A percentile compares a stretch with the other conserved stretches of the same genome.
phyloP scores from a whole-genome alignment of 2,797 vertebrate genomes.

The Prionace glauca region DNA sequence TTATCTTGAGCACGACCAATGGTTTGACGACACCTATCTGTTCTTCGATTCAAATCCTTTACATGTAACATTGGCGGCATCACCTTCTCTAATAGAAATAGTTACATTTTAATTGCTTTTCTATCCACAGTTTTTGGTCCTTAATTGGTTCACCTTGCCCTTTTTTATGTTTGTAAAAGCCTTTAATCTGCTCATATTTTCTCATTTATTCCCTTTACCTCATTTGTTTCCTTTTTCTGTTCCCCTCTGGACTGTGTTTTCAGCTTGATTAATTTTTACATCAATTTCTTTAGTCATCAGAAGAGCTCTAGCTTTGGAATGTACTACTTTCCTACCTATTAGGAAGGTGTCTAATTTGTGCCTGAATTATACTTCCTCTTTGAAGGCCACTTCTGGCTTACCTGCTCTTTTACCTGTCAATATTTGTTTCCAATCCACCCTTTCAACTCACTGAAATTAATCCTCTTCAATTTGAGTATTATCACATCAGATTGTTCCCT shows the following conservation, averaged over 20 bases:
- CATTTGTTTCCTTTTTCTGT: not conserved
- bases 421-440: not conserved
- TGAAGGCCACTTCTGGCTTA: not conserved
- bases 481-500: not conserved
- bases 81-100: too few species aligned
- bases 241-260: not conserved
- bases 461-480: not conserved
- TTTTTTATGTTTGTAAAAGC: not conserved
- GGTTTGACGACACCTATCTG: too few species aligned
- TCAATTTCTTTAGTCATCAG: not conserved
- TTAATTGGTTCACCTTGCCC: not conserved
- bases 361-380: not conserved
- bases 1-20: too few species aligned
- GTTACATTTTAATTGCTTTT: too few species aligned
- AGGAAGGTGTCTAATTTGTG: not conserved
- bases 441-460: not conserved
- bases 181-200: not conserved
- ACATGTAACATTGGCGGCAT: too few species aligned
- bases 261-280: not conserved
- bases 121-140: too few species aligned
- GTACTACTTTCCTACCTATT: not conserved
- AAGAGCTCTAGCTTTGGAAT: not conserved
- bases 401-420: not conserved
- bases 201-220: not conserved
- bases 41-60: too few species aligned